Percentiles rank a stretch among this genome's conserved stretches.
These are phyloP conservation scores for Hydra vulgaris DNA, from an alignment of 30 jellyfish, hydroid and myxozoan species.

Conservation along the genomic window DNA sequence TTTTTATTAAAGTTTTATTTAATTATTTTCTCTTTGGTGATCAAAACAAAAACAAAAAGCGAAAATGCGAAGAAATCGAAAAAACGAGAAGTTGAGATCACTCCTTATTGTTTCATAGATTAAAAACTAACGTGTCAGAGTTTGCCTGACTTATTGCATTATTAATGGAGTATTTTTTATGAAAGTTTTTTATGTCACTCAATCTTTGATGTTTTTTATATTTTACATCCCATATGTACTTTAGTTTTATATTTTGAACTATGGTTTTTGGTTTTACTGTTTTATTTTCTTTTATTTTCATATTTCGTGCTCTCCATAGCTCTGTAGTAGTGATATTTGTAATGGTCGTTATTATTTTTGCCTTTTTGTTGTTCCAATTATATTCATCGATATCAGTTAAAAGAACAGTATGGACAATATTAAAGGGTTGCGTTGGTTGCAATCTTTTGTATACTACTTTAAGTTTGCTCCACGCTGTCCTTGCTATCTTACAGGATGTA, in stretches of 20 bases:
- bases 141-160: neutral
- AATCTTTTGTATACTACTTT: neutral
- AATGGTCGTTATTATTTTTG: neutral
- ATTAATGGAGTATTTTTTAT: neutral
- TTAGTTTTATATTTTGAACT: no score
- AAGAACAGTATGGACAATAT: neutral
- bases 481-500: neutral
- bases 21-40: no score
- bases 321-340: neutral
- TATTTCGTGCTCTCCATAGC: neutral
- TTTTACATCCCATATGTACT: neutral
- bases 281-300: neutral
- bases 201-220: neutral
- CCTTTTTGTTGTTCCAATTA: neutral
- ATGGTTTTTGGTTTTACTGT: neutral
- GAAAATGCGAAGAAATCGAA: no score
- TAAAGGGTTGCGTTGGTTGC: neutral
- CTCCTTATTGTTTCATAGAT: neutral
- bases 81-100: no score
- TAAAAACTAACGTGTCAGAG: no score
- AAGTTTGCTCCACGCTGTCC: neutral
- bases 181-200: neutral
- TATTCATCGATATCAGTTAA: neutral
- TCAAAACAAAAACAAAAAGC: no score
- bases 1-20: no score